Evolutionary conservation across 2,888 invertebrate species (phyloP), one percentile per base, ranked within the genome.

Genomic region (Neoaliturus tenellus): DNA sequence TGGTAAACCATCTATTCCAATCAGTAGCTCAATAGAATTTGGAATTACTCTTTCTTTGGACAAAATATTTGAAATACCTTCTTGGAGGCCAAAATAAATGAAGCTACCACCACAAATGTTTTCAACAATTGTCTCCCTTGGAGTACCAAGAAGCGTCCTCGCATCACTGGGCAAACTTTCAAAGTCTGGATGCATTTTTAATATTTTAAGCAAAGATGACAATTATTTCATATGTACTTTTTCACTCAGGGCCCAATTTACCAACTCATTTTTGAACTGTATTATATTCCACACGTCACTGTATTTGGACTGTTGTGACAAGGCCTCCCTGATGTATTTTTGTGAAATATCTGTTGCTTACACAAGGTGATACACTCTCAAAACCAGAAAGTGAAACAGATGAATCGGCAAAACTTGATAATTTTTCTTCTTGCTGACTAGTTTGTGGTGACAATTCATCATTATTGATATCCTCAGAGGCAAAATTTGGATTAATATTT

Each of bases 1-100:
- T 3, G 73, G 73, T 6, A 73, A 35, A 2, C 73, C 73, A 31
- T 73, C 73, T 17, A 73, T 73, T 23, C 58, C 58, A 6, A 73
- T 73, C 39, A 55, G 14, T 55, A 55, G 14, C 20, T 55, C 58
- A 55, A 55, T 35, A 35, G 5, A 6, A 6, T 35, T 10, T 6
- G 35, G 35, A 4, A 35, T 35, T 35, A 10, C 10, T 6, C 6
- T 55, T 55, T 55, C n/a, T n/a, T n/a, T n/a, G n/a, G n/a, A n/a
- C n/a, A 55, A 55, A 8, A 35, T 35, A 6, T 35, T 4, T 35
- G 4, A 6, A 35, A 35, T 35, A 35, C 35, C 35, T 10, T 35
- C 12, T 23, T 20, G 5, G 5, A 55, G 5, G 14, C 58, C 58
- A 55, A 55, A 55, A 55, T 55, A 55, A 4, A 55, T 12, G 12